Evolutionary conservation across 2,113 vertebrate species (phyloP).

Genomic region (Serilophus lunatus): DNA sequence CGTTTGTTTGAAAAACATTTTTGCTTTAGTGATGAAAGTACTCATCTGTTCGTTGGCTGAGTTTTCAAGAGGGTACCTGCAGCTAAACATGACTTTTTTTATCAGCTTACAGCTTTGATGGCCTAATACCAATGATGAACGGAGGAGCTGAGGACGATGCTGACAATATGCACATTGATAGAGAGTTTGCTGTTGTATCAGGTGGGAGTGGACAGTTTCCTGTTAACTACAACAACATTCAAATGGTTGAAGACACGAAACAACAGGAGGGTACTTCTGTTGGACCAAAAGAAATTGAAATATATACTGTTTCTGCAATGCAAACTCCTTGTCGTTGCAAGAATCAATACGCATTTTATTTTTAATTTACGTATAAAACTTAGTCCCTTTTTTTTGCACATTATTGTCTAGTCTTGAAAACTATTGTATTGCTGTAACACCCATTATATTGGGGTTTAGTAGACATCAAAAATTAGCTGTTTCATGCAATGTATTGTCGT

Average conservation of each 20-base stretch:
- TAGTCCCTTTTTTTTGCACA: conserved; percentile 47
- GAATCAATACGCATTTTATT: conserved; percentile 91
- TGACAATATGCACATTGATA: conserved; percentile 85
- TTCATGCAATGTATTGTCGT: background rate
- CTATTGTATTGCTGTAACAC: conserved; percentile 44
- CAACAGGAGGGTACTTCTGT: conserved; percentile 78
- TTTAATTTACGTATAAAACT: conserved; percentile 71
- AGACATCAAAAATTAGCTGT: conserved; percentile 1
- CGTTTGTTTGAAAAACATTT: background rate
- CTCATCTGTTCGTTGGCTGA: background rate
- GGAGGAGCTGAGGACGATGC: conserved; percentile 72
- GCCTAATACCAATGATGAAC: conserved; percentile 56
- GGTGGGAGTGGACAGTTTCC: conserved; percentile 91
- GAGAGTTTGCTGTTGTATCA: conserved; percentile 78
- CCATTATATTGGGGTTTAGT: conserved; percentile 24
- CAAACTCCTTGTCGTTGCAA: conserved; percentile 96
- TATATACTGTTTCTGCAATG: conserved; percentile 95
- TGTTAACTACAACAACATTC: conserved; percentile 82
- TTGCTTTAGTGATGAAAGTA: background rate
- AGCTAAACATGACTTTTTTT: background rate
- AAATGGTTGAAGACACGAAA: conserved; percentile 81
- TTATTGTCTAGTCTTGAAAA: conserved; percentile 57
- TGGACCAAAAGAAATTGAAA: conserved; percentile 88
- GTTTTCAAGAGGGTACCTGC: background rate
- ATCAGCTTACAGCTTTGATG: conserved; percentile 68